Base-by-base conservation (phyloP, 2,113 vertebrate genomes). In the Carassius carassius region DNA sequence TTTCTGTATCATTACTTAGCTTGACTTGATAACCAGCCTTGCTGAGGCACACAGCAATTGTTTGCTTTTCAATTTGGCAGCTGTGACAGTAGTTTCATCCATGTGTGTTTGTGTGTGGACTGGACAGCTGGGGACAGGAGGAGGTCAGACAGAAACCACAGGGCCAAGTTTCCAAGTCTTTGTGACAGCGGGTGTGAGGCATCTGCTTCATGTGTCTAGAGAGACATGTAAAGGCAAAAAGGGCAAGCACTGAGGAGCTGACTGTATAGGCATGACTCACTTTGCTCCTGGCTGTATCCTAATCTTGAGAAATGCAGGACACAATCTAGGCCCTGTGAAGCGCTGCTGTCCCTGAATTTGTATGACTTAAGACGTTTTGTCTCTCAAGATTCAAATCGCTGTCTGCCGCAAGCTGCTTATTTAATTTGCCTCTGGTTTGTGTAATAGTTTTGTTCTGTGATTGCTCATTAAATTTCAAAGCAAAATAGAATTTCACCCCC, bases 11-110 rank as follows among this genome's bases (percentile, higher is more conserved):
- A 84, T 80, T 49, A 72, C 82, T 74, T 86, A 63, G 58, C 78
- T 84, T 88, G 83, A 3, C 88, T 92, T 88, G 75, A 90, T 88
- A 81, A 87, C 83, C 86, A 54, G 35, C 29, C 29, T 41, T 51
- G 58, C 47, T 78, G 77, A 65, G 56, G 41, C 58, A 25, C 54
- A 83, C 25, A 82, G 47, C 58, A 60, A 29, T 56, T 78, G 51
- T 47, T 37, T 29, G 9, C 32, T 51, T 72, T 60, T 49, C 23
- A 73, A 72, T 82, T 54, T 78, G 74, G 72, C 81, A 83, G 86
- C 78, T 82, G 78, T 74, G 17, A 44, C 65, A 76, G 65, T 51
- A 47, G n/a, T 23, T 78, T 29, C 17, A 7, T 76, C 5, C 21
- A 54, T 78, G 23, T 73, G 10, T 79, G 17, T 85, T 49, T 65